These are phyloP conservation scores for Rostratula benghalensis DNA, from an alignment of 2,113 vertebrate genomes.

Conservation along the genomic window DNA sequence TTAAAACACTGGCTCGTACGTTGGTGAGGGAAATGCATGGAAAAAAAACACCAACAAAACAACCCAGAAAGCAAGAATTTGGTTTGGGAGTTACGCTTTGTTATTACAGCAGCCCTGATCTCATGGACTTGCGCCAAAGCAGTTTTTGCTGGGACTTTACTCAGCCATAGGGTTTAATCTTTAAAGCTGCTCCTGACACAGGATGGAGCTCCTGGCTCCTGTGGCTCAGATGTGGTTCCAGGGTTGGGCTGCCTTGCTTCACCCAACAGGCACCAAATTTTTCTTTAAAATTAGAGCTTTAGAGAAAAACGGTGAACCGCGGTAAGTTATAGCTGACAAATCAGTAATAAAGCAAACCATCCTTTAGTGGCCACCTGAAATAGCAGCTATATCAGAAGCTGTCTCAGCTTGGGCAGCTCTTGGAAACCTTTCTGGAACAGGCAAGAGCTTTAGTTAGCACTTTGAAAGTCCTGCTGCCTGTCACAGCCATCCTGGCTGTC, in stretches of 20 bases:
- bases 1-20: fast-evolving
- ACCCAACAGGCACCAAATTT: neutral
- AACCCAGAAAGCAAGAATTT: neutral
- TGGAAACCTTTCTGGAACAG: neutral
- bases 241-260: fast-evolving
- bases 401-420: neutral
- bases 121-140: neutral
- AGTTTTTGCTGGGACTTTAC: neutral
- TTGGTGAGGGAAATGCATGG: neutral
- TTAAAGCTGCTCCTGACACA: neutral
- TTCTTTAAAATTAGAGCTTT: neutral
- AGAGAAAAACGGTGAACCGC: neutral
- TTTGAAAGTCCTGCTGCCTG: neutral
- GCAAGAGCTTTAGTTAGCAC: neutral
- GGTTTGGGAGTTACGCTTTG: neutral
- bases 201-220: neutral
- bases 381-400: neutral
- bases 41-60: neutral
- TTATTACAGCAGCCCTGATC: neutral
- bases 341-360: neutral
- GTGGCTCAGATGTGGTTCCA: neutral
- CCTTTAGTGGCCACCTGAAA: neutral
- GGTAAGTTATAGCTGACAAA: neutral
- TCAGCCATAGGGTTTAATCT: neutral
- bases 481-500: neutral